These are phyloP conservation scores for Philotrypesis tridentata DNA, from an alignment of 1,140 invertebrate species.

Conservation along the genomic window DNA sequence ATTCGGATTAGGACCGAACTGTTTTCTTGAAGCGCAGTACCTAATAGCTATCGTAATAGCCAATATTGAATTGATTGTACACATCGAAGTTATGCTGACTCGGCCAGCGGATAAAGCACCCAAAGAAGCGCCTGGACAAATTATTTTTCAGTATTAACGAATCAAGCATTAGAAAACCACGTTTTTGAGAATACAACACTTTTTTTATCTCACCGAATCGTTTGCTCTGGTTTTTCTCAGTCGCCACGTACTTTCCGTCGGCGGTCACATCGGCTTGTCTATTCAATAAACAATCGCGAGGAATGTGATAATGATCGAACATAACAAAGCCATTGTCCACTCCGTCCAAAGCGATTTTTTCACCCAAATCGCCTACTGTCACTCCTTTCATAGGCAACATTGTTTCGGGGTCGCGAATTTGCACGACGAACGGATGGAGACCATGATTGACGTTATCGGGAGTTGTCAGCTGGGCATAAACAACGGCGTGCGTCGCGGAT, in stretches of 20 bases:
- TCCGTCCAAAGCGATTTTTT: constrained; percentile 91
- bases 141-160: constrained; percentile 16
- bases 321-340: constrained; percentile 93
- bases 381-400: constrained; percentile 82
- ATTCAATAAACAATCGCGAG: constrained; percentile 88
- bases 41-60: constrained; percentile 90
- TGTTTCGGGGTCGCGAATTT: constrained; percentile 85
- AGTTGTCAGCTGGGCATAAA: constrained; percentile 89
- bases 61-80: constrained; percentile 80
- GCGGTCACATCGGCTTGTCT: constrained; percentile 89
- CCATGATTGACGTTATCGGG: constrained; percentile 88
- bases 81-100: constrained; percentile 83
- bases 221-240: constrained; percentile 84
- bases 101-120: constrained; percentile 90
- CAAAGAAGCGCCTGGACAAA: constrained; percentile 79
- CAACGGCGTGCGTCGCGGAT: constrained; percentile 88
- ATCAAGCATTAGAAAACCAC: background rate
- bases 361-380: constrained; percentile 88
- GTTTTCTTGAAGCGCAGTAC: constrained; percentile 91
- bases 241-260: constrained; percentile 87
- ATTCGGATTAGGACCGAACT: constrained; percentile 85
- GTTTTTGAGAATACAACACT: background rate
- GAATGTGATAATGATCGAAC: constrained; percentile 90
- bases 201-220: constrained; percentile 76
- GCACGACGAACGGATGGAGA: constrained; percentile 89